Evolutionary conservation across 2,113 vertebrate genomes (phyloP).

Genomic region (Apteryx mantelli): DNA sequence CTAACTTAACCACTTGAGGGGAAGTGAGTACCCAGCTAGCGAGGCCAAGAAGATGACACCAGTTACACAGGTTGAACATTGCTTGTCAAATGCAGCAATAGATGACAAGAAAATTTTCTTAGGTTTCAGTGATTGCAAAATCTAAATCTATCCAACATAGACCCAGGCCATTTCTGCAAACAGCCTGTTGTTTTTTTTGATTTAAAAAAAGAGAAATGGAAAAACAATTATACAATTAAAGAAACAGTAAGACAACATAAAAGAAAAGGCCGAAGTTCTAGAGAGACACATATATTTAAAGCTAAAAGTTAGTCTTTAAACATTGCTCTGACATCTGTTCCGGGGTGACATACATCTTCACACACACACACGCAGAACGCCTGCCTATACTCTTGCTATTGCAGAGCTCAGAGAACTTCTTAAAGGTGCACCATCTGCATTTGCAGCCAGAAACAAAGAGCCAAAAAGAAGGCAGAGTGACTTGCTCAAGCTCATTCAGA

Average conservation of each 20-base stretch:
- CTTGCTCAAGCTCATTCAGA: not conserved
- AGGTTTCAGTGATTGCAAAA: not conserved
- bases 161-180: not conserved
- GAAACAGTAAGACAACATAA: not conserved
- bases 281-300: not conserved
- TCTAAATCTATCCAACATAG: not conserved
- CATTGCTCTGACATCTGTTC: not conserved
- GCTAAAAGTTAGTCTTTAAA: not conserved
- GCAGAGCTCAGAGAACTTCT: not conserved
- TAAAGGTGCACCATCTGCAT: not conserved
- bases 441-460: not conserved
- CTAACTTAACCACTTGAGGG: conserved; percentile 55
- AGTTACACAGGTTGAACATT: not conserved
- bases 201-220: not conserved
- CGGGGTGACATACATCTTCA: not conserved
- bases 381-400: not conserved
- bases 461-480: not conserved
- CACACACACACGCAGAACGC: not conserved
- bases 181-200: not conserved
- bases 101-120: not conserved
- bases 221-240: not conserved
- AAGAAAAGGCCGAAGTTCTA: not conserved
- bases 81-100: not conserved
- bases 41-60: not conserved
- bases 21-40: conserved; percentile 22